Evolutionary conservation across 1,140 invertebrate species (phyloP).

Genomic region (Maniola jurtina): DNA sequence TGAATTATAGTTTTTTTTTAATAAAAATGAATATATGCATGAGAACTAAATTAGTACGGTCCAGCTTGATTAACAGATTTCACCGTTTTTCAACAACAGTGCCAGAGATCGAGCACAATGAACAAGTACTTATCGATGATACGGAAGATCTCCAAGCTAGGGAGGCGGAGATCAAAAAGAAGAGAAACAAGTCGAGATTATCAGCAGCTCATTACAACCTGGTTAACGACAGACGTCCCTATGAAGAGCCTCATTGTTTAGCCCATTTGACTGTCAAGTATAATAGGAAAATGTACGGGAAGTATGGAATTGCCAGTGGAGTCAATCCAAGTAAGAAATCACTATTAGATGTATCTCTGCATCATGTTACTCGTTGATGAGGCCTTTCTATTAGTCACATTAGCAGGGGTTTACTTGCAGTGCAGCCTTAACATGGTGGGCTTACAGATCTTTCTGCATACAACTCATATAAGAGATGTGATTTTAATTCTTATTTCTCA

Average conservation of each 20-base stretch:
- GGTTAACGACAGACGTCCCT: slow-evolving; percentile 53
- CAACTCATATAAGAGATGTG: too few species aligned
- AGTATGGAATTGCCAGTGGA: slow-evolving; percentile 64
- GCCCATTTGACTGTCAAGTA: slow-evolving; percentile 71
- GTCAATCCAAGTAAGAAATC: slow-evolving; percentile 65
- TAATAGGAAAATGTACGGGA: slow-evolving; percentile 68
- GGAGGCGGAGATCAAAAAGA: slow-evolving; percentile 62
- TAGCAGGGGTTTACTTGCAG: too few species aligned
- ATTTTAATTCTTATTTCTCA: too few species aligned
- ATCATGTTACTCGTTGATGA: too few species aligned
- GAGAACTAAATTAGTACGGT: slow-evolving; percentile 40
- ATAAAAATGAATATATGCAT: slow-evolving; percentile 60
- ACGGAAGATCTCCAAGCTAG: slow-evolving; percentile 52
- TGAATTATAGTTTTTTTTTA: too few species aligned
- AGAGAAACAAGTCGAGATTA: slow-evolving; percentile 61
- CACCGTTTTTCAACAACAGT: slow-evolving; percentile 50
- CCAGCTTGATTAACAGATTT: slow-evolving; percentile 43
- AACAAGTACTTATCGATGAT: slow-evolving; percentile 59
- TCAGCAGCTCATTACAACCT: slow-evolving; percentile 54
- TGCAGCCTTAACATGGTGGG: too few species aligned
- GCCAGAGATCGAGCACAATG: slow-evolving; percentile 57
- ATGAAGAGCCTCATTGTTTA: slow-evolving; percentile 48
- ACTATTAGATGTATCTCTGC: background rate
- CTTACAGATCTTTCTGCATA: too few species aligned
- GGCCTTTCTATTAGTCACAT: too few species aligned